phyloP scores from a whole-genome alignment of 2,888 invertebrate species.

The Troides helena region DNA sequence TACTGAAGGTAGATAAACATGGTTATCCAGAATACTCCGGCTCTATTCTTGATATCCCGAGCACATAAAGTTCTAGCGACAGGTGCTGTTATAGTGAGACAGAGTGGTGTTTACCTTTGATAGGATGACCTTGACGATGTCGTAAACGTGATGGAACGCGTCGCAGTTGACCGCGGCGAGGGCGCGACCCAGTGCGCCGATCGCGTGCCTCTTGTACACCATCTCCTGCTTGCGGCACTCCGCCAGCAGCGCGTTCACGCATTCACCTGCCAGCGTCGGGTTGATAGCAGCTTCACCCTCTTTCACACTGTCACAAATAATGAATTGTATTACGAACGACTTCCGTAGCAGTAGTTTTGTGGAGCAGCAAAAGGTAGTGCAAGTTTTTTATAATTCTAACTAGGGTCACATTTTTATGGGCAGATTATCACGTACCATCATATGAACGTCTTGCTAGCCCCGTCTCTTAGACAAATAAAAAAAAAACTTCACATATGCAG shows the following conservation, averaged over 20 bases:
- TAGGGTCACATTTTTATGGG: too few species aligned
- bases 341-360: too few species aligned
- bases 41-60: too few species aligned
- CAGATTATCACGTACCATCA: too few species aligned
- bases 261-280: conserved; percentile 54
- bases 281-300: conserved; percentile 59
- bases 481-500: too few species aligned
- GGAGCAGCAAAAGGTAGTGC: too few species aligned
- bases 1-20: too few species aligned
- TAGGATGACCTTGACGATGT: conserved; percentile 86
- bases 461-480: too few species aligned
- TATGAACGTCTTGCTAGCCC: too few species aligned
- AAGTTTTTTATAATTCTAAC: too few species aligned
- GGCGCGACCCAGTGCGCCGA: conserved; percentile 86
- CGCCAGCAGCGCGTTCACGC: conserved; percentile 86
- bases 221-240: conserved; percentile 91
- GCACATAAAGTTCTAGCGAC: too few species aligned
- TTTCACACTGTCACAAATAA: conserved; percentile 52
- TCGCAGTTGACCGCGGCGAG: conserved; percentile 86
- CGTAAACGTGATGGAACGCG: conserved; percentile 89
- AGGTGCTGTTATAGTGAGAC: background rate
- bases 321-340: background rate
- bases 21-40: too few species aligned
- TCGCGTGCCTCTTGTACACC: conserved; percentile 86
- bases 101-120: conserved; percentile 78